phyloP scores from a whole-genome alignment of 2,797 vertebrate species.

The Pachyuromys duprasi region DNA sequence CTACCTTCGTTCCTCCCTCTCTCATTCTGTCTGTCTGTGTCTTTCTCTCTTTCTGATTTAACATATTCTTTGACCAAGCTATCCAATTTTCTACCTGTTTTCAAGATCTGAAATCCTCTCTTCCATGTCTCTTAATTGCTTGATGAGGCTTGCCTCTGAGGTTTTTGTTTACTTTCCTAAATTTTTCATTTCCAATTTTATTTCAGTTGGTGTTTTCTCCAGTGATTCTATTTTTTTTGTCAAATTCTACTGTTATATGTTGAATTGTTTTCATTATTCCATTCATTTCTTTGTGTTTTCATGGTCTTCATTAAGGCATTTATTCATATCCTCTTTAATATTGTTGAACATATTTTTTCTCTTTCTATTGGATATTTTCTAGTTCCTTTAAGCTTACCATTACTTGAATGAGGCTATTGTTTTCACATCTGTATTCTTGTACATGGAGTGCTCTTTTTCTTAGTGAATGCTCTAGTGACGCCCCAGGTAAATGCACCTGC shows the following conservation, averaged over 20 bases:
- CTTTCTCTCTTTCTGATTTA: background rate
- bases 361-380: background rate
- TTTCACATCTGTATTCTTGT: background rate
- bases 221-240: too few species aligned
- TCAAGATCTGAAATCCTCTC: background rate
- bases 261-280: background rate
- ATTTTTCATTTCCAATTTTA: too few species aligned
- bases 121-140: background rate
- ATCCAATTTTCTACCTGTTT: background rate
- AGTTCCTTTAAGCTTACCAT: background rate
- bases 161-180: too few species aligned
- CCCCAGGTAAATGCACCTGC: background rate
- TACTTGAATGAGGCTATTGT: background rate
- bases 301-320: background rate
- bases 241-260: background rate
- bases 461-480: background rate
- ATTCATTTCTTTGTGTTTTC: background rate
- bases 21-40: background rate
- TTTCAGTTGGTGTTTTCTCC: too few species aligned
- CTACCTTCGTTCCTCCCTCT: too few species aligned
- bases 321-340: background rate
- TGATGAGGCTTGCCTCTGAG: too few species aligned
- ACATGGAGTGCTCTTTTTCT: background rate
- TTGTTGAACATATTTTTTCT: background rate
- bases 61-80: background rate